Percentiles rank a stretch among this genome's conserved stretches.
These are phyloP conservation scores for Himalopsyche tibetana DNA, from an alignment of 2,888 invertebrate species.

Conservation along the genomic window DNA sequence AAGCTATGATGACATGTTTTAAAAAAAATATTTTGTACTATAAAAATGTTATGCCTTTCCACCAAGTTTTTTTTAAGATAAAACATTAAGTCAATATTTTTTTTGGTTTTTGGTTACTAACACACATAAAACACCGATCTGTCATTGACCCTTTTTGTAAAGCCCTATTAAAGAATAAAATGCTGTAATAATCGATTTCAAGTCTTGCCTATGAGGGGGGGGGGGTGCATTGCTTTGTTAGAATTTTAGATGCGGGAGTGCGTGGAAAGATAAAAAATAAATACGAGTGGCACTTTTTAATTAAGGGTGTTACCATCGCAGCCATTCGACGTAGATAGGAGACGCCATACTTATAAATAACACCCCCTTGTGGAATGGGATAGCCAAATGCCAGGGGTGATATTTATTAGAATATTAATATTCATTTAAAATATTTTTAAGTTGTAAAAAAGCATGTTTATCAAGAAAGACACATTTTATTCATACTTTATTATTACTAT, in stretches of 20 bases:
- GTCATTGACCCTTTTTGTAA: slow-evolving; percentile 1
- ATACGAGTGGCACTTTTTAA: slow-evolving; percentile 66
- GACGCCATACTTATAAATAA: slow-evolving; percentile 65
- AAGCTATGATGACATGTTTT: no score
- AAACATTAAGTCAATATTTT: no score
- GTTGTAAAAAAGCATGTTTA: no score
- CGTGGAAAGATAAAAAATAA: slow-evolving; percentile 63
- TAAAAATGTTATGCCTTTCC: no score
- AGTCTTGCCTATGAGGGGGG: neutral
- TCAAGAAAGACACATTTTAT: no score
- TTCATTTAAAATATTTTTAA: no score
- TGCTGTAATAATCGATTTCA: neutral
- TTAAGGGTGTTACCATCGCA: slow-evolving; percentile 66
- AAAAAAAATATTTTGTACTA: no score
- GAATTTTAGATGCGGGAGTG: slow-evolving; percentile 51
- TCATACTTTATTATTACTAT: no score
- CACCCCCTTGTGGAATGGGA: slow-evolving; percentile 64
- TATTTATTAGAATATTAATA: neutral
- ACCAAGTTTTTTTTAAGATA: no score
- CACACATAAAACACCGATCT: no score
- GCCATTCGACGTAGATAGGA: slow-evolving; percentile 51
- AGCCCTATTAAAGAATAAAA: neutral
- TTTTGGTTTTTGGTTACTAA: no score
- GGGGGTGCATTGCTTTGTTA: slow-evolving; percentile 25
- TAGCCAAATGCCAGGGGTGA: slow-evolving; percentile 56